Evolutionary conservation across 2,888 invertebrate genomes (phyloP).

Genomic region (Sphecodes monilicornis): DNA sequence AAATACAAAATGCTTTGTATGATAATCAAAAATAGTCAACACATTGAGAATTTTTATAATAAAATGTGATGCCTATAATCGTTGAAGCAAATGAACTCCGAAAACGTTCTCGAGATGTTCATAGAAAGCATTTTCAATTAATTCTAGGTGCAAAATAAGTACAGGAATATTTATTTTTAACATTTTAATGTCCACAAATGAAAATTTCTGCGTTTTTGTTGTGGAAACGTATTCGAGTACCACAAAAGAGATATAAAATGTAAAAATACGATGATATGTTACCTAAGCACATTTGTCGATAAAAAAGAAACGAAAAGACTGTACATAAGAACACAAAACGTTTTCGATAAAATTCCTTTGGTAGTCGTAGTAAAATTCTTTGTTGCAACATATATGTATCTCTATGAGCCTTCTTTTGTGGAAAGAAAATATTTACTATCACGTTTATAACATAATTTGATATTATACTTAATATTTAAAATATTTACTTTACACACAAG

Average conservation of each 20-base stretch:
- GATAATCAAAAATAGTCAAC: conserved; percentile 17
- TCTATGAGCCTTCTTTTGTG: conserved; percentile 8
- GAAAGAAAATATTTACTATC: conserved; percentile 14
- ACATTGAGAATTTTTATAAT: neutral
- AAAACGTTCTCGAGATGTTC: neutral
- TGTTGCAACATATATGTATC: neutral
- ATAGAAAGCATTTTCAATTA: conserved; percentile 42
- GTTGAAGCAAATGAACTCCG: neutral
- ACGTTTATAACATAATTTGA: conserved; percentile 23
- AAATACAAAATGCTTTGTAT: conserved; percentile 41
- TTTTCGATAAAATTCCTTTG: conserved; percentile 26
- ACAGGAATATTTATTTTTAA: conserved; percentile 22
- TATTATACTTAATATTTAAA: conserved; percentile 1
- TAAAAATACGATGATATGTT: conserved; percentile 24
- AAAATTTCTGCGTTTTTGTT: conserved; percentile 12
- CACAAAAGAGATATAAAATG: conserved; percentile 29
- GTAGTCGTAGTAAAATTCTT: conserved; percentile 14
- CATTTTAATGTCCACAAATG: conserved; percentile 40
- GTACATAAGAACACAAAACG: conserved; percentile 11
- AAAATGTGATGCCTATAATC: neutral
- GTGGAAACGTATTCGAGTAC: conserved; percentile 21
- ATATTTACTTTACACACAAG: conserved; percentile 7
- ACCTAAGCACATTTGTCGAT: conserved; percentile 26
- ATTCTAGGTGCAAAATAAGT: conserved; percentile 32
- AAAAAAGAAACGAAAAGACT: conserved; percentile 11